Evolutionary conservation across 2,797 vertebrate species (phyloP).

Genomic region (Sebastes hubbsi): DNA sequence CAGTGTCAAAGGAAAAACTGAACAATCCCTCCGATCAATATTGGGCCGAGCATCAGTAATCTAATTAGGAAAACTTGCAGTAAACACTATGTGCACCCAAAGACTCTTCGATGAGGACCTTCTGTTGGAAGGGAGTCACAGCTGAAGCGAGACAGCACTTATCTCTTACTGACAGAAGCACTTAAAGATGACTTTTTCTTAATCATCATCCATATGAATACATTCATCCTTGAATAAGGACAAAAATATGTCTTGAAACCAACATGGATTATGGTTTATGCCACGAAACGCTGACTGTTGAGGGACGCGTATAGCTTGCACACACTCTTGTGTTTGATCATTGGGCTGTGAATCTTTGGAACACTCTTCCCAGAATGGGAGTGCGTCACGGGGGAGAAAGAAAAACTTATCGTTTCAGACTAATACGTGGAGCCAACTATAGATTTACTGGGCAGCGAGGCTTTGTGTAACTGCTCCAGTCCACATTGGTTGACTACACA

Average conservation of each 20-base stretch:
- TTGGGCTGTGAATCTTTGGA: constrained; percentile 42
- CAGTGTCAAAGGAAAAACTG: background rate
- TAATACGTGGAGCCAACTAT: constrained; percentile 4
- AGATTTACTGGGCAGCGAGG: constrained; percentile 4
- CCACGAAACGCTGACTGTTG: constrained; percentile 23
- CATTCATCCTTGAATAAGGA: background rate
- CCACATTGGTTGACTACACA: constrained; percentile 44
- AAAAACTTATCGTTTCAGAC: constrained; percentile 42
- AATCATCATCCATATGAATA: constrained; percentile 12
- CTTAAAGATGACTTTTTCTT: constrained; percentile 6
- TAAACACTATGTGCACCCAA: background rate
- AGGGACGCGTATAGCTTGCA: constrained; percentile 2
- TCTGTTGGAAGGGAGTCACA: background rate
- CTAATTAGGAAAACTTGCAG: background rate
- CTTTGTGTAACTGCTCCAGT: constrained; percentile 46
- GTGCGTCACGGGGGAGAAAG: constrained; percentile 44
- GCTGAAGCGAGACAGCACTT: background rate
- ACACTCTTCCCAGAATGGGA: constrained; percentile 57
- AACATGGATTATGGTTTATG: constrained; percentile 37
- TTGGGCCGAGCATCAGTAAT: background rate
- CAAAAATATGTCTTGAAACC: constrained; percentile 21
- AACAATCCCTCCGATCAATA: background rate
- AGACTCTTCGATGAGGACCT: background rate
- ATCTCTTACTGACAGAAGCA: background rate
- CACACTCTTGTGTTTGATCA: constrained; percentile 50